Base-by-base conservation (phyloP, 2,888 invertebrate genomes). In the Eupithecia inturbata region DNA sequence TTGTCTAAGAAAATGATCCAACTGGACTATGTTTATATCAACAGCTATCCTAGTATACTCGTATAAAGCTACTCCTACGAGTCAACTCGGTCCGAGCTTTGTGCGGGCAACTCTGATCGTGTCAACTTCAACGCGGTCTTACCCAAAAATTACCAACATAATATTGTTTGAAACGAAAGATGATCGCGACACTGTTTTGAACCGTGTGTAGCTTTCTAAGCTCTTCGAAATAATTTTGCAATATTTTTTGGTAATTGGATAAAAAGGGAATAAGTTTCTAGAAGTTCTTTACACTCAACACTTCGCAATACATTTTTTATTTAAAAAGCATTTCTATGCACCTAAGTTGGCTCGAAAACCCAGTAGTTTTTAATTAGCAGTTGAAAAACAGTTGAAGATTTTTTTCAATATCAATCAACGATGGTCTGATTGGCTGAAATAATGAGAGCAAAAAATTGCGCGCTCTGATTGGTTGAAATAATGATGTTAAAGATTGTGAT, bases 401-500 rank as follows among this genome's bases (percentile, higher is more conserved):
- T 70, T 62, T 67, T 68, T 67, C 69, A 70, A 62, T 71, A 33
- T 68, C 71, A 57, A 71, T 69, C 69, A 68, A 62, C 1, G 22
- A 67, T 45, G 74, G 67, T 74, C 71, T 74, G 74, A 74, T 74
- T 71, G 74, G 68, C 66, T 66, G n/a, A 69, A 49, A 74, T 74
- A 74, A 74, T 62, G 60, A 67, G 36, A 64, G 68, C 16, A 62
- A 68, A 60, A 36, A 57, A 57, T 57, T 26, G 14, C 26, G 26
- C 69, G 60, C 71, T 22, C 60, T 62, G 68, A 71, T 71, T 74
- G 62, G 62, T 57, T 31, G 19, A 62, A 60, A 71, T 71, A 74
- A 71, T 69, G 71, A 73, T 28, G 45, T 66, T 28, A 36, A 22
- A 33, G 5, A 39, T 41, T 41, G n/a, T n/a, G n/a, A n/a, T n/a